Evolutionary conservation across 2,797 vertebrate genomes (phyloP), one percentile per base, ranked within the genome.

Genomic region (Falco biarmicus): DNA sequence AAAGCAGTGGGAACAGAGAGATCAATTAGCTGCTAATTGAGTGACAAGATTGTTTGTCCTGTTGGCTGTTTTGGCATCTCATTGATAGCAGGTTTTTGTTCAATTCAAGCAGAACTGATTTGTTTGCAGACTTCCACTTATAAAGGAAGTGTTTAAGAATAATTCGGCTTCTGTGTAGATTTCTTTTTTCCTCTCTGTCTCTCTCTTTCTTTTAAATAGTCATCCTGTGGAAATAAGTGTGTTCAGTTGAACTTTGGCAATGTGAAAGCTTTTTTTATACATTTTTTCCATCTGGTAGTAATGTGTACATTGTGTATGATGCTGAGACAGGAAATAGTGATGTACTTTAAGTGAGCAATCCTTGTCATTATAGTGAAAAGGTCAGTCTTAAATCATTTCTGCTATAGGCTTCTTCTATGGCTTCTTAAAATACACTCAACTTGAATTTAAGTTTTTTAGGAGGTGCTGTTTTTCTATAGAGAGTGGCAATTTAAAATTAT

Each of bases 191-290:
- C 5, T 32, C 7, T 2, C 48, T 57, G 0, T 13, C 4, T 4
- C 48, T 57, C 0, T 13, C 4, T 4, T 3, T 9, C 9, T 32
- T 45, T 69, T 34, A 45, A 50, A 87, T 84, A 96, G 76, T 90
- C 82, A 94, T 97, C 91, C 93, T 96, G 79, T 97, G 95, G 97
- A 97, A 98, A 97, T 97, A 97, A 97, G 93, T 93, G 74, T 95
- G 81, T 97, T 97, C 94, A 90, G 54, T 64, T 88, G 94, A 53
- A 87, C 56, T 96, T 94, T 84, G 90, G 78, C 79, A 77, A 73
- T 0, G 2, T 74, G 77, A 59, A 84, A 6, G 15, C n/a, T 90
- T 91, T 96, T 95, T 96, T 92, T 50, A 75, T 81, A 92, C 41
- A 15, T 85, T 89, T 92, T 97, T 95, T 37, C 93, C 82, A n/a